phyloP scores from a whole-genome alignment of 2,797 vertebrate species.

The Leuciscus waleckii region DNA sequence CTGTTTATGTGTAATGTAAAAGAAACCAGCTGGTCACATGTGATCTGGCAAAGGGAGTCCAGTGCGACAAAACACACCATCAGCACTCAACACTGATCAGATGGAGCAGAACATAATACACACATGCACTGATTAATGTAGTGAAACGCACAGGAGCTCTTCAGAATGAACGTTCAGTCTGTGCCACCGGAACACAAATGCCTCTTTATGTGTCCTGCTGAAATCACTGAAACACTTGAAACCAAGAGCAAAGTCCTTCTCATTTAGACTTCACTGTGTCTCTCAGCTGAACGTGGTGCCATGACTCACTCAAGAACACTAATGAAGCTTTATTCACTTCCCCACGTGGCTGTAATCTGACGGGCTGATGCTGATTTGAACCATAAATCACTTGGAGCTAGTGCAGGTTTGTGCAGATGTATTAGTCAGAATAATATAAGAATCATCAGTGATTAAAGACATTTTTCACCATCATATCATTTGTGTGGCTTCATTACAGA shows the following conservation, averaged over 20 bases:
- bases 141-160: not conserved
- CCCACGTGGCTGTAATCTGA: not conserved
- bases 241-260: not conserved
- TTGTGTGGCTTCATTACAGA: constrained; percentile 17
- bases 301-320: not conserved
- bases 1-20: not conserved
- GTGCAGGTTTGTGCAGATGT: not conserved
- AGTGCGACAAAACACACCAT: not conserved
- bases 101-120: not conserved
- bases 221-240: not conserved
- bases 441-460: constrained; percentile 23
- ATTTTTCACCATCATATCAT: constrained; percentile 22
- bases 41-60: not conserved
- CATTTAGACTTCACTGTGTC: not conserved
- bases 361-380: not conserved
- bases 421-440: not conserved
- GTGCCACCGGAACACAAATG: not conserved
- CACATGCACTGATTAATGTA: constrained; percentile 1
- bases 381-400: not conserved
- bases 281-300: not conserved
- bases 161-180: not conserved
- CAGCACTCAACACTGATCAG: not conserved
- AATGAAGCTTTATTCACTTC: constrained; percentile 19
- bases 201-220: not conserved
- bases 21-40: not conserved